Evolutionary conservation across 1,140 invertebrate genomes (phyloP), one percentile per base, ranked within the genome.

Genomic region (Harlomillsia oculata): DNA sequence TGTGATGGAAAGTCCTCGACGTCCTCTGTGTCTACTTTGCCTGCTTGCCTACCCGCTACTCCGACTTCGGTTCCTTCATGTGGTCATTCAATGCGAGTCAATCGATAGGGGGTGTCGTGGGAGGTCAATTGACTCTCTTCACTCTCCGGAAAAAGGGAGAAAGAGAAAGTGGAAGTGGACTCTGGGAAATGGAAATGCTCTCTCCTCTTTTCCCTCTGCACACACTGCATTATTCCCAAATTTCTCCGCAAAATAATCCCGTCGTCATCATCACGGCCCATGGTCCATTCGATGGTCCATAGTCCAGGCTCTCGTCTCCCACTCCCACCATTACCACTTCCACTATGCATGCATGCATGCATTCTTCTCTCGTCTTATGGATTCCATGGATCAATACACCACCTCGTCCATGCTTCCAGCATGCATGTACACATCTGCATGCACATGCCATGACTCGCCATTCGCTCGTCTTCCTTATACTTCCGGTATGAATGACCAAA

Each of bases 91-190:
- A 49, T 50, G 36, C 28, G 45, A 60, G 57, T 53, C 57, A 63
- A 63, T 63, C 62, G 62, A 63, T 63, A 57, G 50, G 54, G 57
- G 58, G 48, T 60, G 62, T 57, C 54, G 55, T 57, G 62, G 57
- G 62, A 64, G 62, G 62, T 64, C 62, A 64, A 60, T 64, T 60
- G 58, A 60, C 58, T 64, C 58, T 53, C 49, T 56, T 59, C 53
- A 56, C 58, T 55, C 34, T 53, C 32, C 50, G 34, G 50, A 29
- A 59, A 45, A 57, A 34, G 23, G 51, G 40, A 50, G 45, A 44
- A 46, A 44, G 39, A 53, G 43, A n/a, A 53, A 37, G 56, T 23
- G 44, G 46, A 37, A 49, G 34, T 49, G n/a, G 11, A 29, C 30
- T 40, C 39, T 34, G 32, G 32, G 34, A 53, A 53, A 59, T 59